Evolutionary conservation across 2,888 invertebrate species (phyloP), one percentile per base, ranked within the genome.

Genomic region (Hoplodrina blanda): DNA sequence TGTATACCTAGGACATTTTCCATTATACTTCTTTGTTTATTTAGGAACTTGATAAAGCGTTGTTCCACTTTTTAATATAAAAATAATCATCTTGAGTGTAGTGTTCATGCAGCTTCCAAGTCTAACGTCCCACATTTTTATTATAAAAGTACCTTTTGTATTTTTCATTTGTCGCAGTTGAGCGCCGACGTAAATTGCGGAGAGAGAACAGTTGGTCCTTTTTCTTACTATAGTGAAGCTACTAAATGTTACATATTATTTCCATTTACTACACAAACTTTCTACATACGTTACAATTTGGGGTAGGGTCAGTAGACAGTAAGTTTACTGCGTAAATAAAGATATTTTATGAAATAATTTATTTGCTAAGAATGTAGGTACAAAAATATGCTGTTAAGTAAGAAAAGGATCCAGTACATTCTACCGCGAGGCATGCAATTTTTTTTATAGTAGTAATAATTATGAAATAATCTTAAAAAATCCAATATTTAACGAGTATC

Each of bases 191-290:
- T 57, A 76, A 49, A 53, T 69, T 11, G 13, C 11, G 6, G 11
- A 2, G 0, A 66, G 11, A 13, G 0, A 57, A 54, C 15, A 11
- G 13, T 25, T 17, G 13, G 20, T 25, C 53, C 1, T 44, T 13
- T 44, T 61, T 20, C 5, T 2, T 57, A 50, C 19, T 19, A 1
- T 52, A 15, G 44, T 1, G 6, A 30, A 44, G 19, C n/a, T n/a
- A 49, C 4, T 54, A 49, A 44, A 30, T 0, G 15, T 49, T 6
- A 44, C 17, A n/a, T 54, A 62, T 52, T 52, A 52, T 56, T 37
- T 69, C 56, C 17, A 68, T 68, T 56, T n/a, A 57, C 20, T 68
- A 46, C 25, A 19, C 6, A 25, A 57, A 76, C 19, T 76, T 49
- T 30, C 30, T 49, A 25, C 25, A 44, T 25, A 54, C 33, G 19